Evolutionary conservation across 2,888 invertebrate species (phyloP).

Genomic region (Heliconius hortense): DNA sequence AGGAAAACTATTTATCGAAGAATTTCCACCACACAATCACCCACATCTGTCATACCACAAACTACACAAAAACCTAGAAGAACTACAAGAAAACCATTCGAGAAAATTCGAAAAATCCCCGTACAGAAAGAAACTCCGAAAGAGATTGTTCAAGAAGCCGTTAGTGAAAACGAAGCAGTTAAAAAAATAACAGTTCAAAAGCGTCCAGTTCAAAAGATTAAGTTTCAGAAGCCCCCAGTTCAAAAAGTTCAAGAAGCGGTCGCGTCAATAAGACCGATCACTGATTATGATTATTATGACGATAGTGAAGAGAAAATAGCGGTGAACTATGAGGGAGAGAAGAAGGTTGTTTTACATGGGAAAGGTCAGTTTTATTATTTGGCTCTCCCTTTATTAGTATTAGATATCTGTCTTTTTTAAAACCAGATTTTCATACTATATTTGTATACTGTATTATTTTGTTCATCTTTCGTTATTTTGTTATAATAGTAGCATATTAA

Average conservation of each 20-base stretch:
- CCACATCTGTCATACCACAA: constrained; percentile 45
- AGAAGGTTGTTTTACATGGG: constrained; percentile 80
- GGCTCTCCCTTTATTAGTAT: neutral
- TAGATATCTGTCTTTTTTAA: neutral
- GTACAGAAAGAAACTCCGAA: constrained; percentile 25
- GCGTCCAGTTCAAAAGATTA: constrained; percentile 22
- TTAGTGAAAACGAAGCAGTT: constrained; percentile 27
- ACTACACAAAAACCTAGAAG: constrained; percentile 50
- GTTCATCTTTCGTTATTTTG: neutral
- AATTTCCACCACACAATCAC: constrained; percentile 63
- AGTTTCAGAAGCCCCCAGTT: constrained; percentile 25
- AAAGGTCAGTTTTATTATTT: constrained; percentile 62
- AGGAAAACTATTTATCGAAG: constrained; percentile 63
- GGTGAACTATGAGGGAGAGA: constrained; percentile 72
- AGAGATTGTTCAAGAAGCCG: constrained; percentile 29
- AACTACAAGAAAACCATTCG: constrained; percentile 56
- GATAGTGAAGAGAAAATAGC: constrained; percentile 82
- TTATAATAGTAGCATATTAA: too few relatives aligned
- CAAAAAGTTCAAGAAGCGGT: constrained; percentile 47
- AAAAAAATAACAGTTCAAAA: constrained; percentile 29
- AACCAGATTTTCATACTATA: neutral
- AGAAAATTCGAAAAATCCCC: constrained; percentile 51
- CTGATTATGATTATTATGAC: constrained; percentile 87
- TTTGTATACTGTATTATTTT: neutral
- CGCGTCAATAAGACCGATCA: constrained; percentile 60